Evolutionary conservation across 2,113 vertebrate genomes (phyloP).

Genomic region (Cromileptes altivelis): DNA sequence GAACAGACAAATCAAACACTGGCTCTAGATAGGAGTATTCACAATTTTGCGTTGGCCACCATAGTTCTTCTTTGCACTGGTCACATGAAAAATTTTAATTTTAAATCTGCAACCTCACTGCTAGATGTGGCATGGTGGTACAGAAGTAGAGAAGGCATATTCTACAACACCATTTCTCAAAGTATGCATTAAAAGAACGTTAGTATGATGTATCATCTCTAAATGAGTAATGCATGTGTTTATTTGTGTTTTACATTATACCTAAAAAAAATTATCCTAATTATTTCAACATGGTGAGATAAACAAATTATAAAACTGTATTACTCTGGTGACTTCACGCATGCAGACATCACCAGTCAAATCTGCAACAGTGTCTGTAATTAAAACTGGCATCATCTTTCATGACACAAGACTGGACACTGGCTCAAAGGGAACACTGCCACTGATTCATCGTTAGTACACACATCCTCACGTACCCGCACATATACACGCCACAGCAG

Average conservation of each 20-base stretch:
- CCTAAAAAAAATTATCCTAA: background rate
- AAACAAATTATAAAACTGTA: too few species aligned
- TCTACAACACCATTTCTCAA: background rate
- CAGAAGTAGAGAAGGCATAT: background rate
- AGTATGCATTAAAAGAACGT: background rate
- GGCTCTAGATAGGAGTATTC: too few species aligned
- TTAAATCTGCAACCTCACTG: too few species aligned
- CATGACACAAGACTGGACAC: slow-evolving; percentile 19
- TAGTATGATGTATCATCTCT: background rate
- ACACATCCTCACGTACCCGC: slow-evolving; percentile 39
- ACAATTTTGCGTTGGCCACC: too few species aligned
- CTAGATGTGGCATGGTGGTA: too few species aligned
- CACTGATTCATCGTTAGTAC: slow-evolving; percentile 1
- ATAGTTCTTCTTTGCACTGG: too few species aligned
- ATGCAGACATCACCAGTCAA: background rate
- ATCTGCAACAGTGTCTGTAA: background rate
- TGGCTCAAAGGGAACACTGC: slow-evolving; percentile 42
- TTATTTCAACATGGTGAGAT: background rate
- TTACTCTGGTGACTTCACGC: too few species aligned
- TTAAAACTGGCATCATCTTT: background rate
- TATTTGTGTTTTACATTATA: too few species aligned
- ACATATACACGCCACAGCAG: slow-evolving; percentile 70
- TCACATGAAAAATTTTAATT: too few species aligned
- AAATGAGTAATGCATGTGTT: background rate
- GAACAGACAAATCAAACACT: too few species aligned